Base-by-base conservation (phyloP, 2,797 vertebrate species). In the Lerista edwardsae region DNA sequence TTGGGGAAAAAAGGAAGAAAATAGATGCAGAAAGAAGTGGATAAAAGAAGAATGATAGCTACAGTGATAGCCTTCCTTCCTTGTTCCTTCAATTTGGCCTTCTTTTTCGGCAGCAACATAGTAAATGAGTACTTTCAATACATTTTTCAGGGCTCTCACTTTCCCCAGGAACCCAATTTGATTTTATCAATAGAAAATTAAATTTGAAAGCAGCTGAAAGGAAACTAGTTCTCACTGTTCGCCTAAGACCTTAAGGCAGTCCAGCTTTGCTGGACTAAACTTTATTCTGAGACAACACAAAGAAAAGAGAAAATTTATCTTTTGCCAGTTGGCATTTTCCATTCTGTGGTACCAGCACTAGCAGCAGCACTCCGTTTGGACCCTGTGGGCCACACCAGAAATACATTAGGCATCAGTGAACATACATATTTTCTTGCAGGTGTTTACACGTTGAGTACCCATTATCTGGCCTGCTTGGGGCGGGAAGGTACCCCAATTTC, bases 171-270 rank as follows among this genome's bases (percentile, higher is more conserved):
- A 86, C 55, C 65, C 84, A 86, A 86, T 86, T 76, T 81, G 73
- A 82, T 76, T 71, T 61, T 82, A 86, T 86, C 79, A 71, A 71
- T 62, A 62, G 73, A 82, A 69, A 71, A 82, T 86, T 71, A 86
- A 51, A 86, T 86, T 76, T 71, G 84, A 86, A 81, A 86, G 76
- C 65, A 51, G 73, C 73, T 72, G 73, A 51, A 81, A 72, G 55
- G n/a, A 76, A 86, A 71, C 21, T 27, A 34, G 23, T 85, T 59
- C 62, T 44, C 57, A 57, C 79, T n/a, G 65, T 75, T 76, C 17
- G 17, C 31, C 69, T 41, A 23, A 71, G 51, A 23, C 68, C 79
- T 76, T 76, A 55, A 76, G 64, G 5, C 73, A 81, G 64, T 67
- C 79, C 73, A 76, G 67, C 71, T 62, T 19, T 71, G 41, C 73